Base-by-base conservation (phyloP, 2,888 invertebrate genomes). In the Adineta ricciae region DNA sequence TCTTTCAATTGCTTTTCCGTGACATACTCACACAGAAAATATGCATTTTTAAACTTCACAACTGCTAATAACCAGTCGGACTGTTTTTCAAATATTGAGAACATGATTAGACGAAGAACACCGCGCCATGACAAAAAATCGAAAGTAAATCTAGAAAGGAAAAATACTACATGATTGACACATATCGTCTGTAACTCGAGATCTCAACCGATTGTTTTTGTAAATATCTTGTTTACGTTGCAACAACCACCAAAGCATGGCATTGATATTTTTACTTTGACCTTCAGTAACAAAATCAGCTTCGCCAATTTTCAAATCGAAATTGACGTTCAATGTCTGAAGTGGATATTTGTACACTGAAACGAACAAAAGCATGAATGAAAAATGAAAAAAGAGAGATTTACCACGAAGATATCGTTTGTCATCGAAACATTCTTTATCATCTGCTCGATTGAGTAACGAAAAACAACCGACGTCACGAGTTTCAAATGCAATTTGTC, bases 61-160 rank as follows among this genome's bases (percentile, higher is more conserved):
- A 93, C 94, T 86, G 93, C 93, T 86, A 95, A 92, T 88, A 92
- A 92, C 94, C 94, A 94, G 14, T 93, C 92, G 19, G 94, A 93
- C 83, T 89, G 89, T 56, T 91, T 91, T 88, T 94, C 93, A 89
- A 93, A 94, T 0, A 94, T 94, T 0, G 94, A 93, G 87, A 92
- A 92, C 88, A 94, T 92, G 9, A 95, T 88, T 86, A 91, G 91
- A 14, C 93, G 93, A 88, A 94, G 89, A 0, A 94, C 90, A 0
- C 94, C 94, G 36, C 94, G 92, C 90, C 92, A 94, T 87, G 93
- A 93, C 82, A 94, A 92, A 89, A 94, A 93, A 86, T 93, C 92
- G 38, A 72, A 38, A 3, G 27, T 64, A 50, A 85, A 46, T 41
- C 64, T 64, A 32, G 11, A 8, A 46, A 46, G 46, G 11, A 46